Evolutionary conservation across 2,113 vertebrate genomes (phyloP).

Genomic region (Aythya baeri): DNA sequence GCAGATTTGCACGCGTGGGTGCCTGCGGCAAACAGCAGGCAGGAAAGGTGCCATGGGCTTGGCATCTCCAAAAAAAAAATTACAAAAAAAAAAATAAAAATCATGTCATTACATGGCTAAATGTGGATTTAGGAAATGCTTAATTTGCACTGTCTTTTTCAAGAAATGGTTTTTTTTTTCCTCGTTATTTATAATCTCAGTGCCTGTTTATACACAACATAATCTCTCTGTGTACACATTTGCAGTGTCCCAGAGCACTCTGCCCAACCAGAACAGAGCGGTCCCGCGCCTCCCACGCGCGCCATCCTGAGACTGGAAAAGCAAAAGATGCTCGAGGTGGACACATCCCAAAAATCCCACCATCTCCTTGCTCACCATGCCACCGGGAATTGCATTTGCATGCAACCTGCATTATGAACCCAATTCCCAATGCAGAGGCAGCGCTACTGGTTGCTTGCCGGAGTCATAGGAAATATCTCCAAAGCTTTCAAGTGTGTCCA

Average conservation of each 20-base stretch:
- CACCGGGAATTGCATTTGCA: background rate
- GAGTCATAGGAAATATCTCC: background rate
- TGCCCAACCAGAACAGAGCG: fast-evolving
- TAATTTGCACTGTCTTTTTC: background rate
- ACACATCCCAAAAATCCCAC: background rate
- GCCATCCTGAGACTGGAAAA: background rate
- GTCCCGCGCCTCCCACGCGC: background rate
- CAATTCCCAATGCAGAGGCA: background rate
- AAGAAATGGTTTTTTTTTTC: background rate
- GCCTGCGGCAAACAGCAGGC: background rate
- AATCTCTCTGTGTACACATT: slow-evolving; percentile 1
- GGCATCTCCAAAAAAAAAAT: background rate
- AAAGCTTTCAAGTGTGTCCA: background rate
- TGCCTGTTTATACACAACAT: background rate
- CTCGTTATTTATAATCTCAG: background rate
- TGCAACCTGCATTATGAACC: background rate
- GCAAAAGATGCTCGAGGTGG: background rate
- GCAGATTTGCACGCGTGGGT: fast-evolving
- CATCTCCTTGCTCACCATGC: fast-evolving
- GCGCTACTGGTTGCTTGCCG: too few species aligned
- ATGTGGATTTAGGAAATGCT: background rate
- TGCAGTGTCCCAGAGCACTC: background rate
- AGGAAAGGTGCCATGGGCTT: background rate
- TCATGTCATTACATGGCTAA: background rate
- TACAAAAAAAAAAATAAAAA: background rate